Evolutionary conservation across 30 jellyfish, hydroid and myxozoan species (phyloP).

Genomic region (Pseudorhiza aurosa): DNA sequence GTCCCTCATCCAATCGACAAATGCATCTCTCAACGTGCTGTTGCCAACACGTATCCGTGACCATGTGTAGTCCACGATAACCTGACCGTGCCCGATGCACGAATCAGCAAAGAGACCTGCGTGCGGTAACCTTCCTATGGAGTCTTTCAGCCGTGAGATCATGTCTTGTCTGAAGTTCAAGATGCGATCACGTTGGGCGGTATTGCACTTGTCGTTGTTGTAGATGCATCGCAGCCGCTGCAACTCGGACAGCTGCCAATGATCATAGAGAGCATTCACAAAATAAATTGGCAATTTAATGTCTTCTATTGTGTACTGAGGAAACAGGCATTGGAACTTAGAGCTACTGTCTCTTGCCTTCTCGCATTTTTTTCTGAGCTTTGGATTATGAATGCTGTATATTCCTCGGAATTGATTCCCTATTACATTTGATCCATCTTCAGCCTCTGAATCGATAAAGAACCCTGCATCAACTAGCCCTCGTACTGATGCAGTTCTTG

Average conservation of each 20-base stretch:
- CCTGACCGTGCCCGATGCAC: slow-evolving; percentile 98
- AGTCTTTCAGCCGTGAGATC: slow-evolving; percentile 53
- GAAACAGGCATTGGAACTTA: slow-evolving; percentile 73
- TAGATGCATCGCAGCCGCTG: slow-evolving; percentile 81
- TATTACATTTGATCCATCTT: slow-evolving; percentile 37
- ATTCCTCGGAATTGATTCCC: slow-evolving; percentile 82
- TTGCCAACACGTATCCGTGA: slow-evolving; percentile 77
- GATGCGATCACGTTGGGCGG: slow-evolving; percentile 73
- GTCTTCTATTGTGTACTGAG: slow-evolving; percentile 60
- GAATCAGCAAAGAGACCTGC: slow-evolving; percentile 93
- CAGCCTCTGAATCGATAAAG: slow-evolving; percentile 73
- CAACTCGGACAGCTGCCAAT: slow-evolving; percentile 94
- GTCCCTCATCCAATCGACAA: slow-evolving; percentile 77
- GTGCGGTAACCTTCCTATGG: slow-evolving; percentile 16
- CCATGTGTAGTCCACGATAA: slow-evolving; percentile 94
- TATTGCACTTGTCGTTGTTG: slow-evolving; percentile 65
- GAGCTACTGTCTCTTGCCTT: slow-evolving; percentile 25
- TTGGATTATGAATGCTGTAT: slow-evolving; percentile 68
- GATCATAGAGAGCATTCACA: slow-evolving; percentile 91
- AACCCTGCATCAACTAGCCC: slow-evolving; percentile 92
- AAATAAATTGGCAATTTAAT: slow-evolving; percentile 65
- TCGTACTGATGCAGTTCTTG: slow-evolving; percentile 78
- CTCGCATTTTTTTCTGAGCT: slow-evolving; percentile 60
- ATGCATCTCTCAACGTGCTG: slow-evolving; percentile 66
- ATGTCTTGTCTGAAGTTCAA: slow-evolving; percentile 74